Percentiles rank a stretch among this genome's conserved stretches.
These are phyloP conservation scores for Urocyon cinereoargenteus DNA, from an alignment of 2,797 vertebrate species.

Conservation along the genomic window DNA sequence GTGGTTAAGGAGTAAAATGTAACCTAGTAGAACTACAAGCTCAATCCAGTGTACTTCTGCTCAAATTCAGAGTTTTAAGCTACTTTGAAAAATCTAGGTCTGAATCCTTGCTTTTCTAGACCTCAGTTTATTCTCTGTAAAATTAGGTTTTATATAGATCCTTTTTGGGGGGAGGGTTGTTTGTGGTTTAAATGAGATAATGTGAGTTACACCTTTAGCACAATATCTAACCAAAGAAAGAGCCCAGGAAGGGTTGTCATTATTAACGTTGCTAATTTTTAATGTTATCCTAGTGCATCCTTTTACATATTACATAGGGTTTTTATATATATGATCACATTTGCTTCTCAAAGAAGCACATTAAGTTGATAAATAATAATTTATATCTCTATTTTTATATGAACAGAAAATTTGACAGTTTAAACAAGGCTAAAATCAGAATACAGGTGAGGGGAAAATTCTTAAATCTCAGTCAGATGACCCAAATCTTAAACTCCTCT, in stretches of 20 bases:
- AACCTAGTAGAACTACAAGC: neutral
- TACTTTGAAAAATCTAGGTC: neutral
- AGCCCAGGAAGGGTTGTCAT: neutral
- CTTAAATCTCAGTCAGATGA: neutral
- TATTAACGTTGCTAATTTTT: neutral
- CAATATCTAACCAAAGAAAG: neutral
- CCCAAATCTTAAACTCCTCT: conserved; percentile 3
- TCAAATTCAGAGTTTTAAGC: neutral
- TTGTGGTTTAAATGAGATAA: neutral
- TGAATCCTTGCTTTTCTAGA: neutral
- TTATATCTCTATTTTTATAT: neutral
- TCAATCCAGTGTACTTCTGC: neutral
- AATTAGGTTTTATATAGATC: neutral
- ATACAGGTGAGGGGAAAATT: neutral
- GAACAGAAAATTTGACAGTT: neutral
- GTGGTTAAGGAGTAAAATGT: neutral
- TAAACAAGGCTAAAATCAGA: conserved; percentile 1
- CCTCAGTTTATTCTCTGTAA: neutral
- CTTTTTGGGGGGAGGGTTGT: neutral
- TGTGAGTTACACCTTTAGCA: neutral
- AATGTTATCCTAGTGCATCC: neutral
- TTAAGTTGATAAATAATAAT: neutral
- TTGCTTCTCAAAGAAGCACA: neutral
- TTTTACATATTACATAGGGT: neutral
- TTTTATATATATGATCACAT: neutral